phyloP scores from a whole-genome alignment of 2,888 invertebrate genomes.

The Mantis religiosa region DNA sequence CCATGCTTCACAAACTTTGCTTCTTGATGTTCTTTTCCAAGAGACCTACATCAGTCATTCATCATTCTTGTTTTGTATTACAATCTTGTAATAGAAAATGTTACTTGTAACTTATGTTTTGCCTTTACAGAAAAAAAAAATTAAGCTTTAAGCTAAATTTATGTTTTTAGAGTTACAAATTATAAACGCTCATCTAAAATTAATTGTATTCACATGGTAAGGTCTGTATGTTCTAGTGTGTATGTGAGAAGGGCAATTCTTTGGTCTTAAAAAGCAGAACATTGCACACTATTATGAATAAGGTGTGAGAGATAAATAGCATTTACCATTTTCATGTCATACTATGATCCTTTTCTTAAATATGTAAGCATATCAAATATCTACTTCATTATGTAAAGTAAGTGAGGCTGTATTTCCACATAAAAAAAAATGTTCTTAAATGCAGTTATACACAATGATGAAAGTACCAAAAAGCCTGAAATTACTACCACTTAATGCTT shows the following conservation, averaged over 20 bases:
- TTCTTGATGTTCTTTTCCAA: background rate
- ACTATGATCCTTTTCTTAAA: too few species aligned
- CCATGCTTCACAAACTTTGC: background rate
- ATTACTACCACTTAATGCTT: too few species aligned
- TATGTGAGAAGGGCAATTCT: background rate
- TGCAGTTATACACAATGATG: too few species aligned
- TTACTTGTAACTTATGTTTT: background rate
- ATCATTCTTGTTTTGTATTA: background rate
- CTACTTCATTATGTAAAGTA: too few species aligned
- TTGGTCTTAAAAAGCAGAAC: background rate
- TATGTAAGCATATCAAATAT: too few species aligned
- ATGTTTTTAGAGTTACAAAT: background rate
- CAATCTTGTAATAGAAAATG: background rate
- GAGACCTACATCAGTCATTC: background rate
- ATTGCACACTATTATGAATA: too few species aligned
- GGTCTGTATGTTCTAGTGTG: background rate
- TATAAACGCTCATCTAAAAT: background rate
- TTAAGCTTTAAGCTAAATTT: background rate
- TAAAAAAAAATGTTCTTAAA: too few species aligned
- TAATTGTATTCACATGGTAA: background rate
- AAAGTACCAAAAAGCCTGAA: too few species aligned
- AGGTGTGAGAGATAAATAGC: too few species aligned
- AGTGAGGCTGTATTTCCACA: too few species aligned
- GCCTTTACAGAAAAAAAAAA: background rate
- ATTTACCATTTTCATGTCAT: too few species aligned